Percentiles rank a stretch among this genome's conserved stretches.
phyloP scores from a whole-genome alignment of 2,113 vertebrate genomes.

The Crotophaga sulcirostris region DNA sequence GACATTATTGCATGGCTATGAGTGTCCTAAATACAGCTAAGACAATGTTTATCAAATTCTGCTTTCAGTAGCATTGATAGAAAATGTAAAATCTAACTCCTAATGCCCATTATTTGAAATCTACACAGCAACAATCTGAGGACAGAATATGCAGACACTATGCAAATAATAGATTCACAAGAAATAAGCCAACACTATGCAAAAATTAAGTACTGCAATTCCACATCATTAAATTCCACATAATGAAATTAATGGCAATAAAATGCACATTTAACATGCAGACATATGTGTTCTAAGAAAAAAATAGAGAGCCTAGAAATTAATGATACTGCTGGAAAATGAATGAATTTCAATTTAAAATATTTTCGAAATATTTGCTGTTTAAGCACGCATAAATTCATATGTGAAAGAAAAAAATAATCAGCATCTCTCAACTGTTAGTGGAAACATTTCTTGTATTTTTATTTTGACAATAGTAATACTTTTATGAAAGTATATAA shows the following conservation, averaged over 20 bases:
- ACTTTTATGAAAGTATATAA: constrained; percentile 31
- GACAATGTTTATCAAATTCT: not conserved
- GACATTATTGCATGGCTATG: not conserved
- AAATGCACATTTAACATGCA: not conserved
- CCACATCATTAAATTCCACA: not conserved
- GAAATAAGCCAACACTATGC: not conserved
- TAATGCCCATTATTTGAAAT: not conserved
- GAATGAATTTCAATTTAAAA: too few relatives aligned
- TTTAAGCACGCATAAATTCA: constrained; percentile 1
- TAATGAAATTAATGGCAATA: not conserved
- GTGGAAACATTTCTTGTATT: constrained; percentile 24
- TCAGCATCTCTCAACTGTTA: not conserved
- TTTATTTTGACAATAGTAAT: constrained; percentile 42
- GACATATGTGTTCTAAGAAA: not conserved
- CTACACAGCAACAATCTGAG: not conserved
- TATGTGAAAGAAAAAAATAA: not conserved
- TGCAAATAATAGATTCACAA: not conserved
- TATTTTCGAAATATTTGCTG: constrained; percentile 18
- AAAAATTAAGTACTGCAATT: not conserved
- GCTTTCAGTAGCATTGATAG: not conserved
- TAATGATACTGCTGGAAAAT: not conserved
- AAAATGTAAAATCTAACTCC: not conserved
- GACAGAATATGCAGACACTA: not conserved
- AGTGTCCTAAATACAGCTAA: not conserved
- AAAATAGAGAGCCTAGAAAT: not conserved